phyloP scores from a whole-genome alignment of 2,888 invertebrate species.

The Nemurella pictetii region DNA sequence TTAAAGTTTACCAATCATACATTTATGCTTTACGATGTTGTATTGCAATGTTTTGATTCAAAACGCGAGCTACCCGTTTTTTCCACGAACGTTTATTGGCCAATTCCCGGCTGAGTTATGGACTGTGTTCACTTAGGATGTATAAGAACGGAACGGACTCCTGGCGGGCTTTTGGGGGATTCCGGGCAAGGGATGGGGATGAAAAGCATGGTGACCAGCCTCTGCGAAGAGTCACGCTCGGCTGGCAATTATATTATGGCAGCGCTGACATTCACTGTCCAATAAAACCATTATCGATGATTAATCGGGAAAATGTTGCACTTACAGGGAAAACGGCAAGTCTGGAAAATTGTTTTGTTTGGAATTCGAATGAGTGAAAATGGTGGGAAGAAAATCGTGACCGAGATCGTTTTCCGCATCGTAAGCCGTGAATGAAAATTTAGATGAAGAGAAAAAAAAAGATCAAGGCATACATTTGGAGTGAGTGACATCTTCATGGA shows the following conservation, averaged over 20 bases:
- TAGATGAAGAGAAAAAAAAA: too few relatives aligned
- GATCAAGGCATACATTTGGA: too few relatives aligned
- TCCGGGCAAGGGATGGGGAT: background rate
- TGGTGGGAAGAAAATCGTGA: background rate
- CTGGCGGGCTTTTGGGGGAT: background rate
- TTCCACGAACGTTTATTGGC: constrained; percentile 15
- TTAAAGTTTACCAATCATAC: background rate
- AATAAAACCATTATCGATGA: constrained; percentile 20
- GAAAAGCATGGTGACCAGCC: background rate
- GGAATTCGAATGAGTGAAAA: constrained; percentile 1
- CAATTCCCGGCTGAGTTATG: constrained; percentile 12
- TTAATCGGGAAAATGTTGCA: constrained; percentile 11
- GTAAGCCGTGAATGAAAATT: too few relatives aligned
- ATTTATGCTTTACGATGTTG: background rate
- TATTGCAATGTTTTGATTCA: background rate
- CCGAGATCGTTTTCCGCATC: background rate
- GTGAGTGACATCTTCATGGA: too few relatives aligned
- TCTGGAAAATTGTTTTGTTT: constrained; percentile 13
- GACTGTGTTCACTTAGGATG: background rate
- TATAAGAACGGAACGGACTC: background rate
- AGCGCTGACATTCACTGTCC: background rate
- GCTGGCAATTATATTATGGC: constrained; percentile 27
- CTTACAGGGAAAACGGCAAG: background rate
- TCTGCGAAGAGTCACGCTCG: constrained; percentile 8
- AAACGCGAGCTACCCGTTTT: constrained; percentile 1